phyloP scores from a whole-genome alignment of 1,140 invertebrate species.

The Lordiphosa clarofinis region DNA sequence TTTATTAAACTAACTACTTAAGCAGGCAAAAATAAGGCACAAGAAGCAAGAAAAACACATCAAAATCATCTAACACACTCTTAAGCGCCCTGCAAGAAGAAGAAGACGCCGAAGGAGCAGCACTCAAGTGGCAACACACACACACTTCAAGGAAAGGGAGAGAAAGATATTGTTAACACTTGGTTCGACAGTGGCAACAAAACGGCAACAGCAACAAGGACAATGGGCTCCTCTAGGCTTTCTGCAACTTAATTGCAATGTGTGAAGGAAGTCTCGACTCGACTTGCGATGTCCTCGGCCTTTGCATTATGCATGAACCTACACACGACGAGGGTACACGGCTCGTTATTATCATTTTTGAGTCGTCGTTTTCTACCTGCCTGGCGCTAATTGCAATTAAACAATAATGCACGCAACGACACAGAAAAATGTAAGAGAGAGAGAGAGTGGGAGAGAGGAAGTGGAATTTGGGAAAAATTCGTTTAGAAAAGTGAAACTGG shows the following conservation, averaged over 20 bases:
- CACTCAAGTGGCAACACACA: conserved; percentile 66
- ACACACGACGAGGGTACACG: conserved; percentile 24
- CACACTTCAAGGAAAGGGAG: conserved; percentile 62
- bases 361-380: conserved; percentile 15
- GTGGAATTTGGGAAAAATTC: conserved; percentile 37
- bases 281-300: conserved; percentile 8
- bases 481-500: conserved; percentile 65
- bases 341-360: conserved; percentile 55
- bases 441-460: not conserved
- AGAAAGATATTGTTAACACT: conserved; percentile 65
- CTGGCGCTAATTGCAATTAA: conserved; percentile 50
- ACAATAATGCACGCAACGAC: conserved; percentile 39
- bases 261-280: conserved; percentile 30
- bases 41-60: conserved; percentile 38
- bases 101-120: conserved; percentile 33
- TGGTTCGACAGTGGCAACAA: conserved; percentile 37
- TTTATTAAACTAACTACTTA: conserved; percentile 76
- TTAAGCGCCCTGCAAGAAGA: conserved; percentile 18
- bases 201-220: conserved; percentile 47
- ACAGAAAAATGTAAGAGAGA: not conserved
- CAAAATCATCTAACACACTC: conserved; percentile 70
- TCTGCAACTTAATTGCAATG: conserved; percentile 70
- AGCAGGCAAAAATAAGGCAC: conserved; percentile 63
- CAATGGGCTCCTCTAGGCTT: conserved; percentile 43
- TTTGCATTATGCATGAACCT: conserved; percentile 69